Conservation (phyloP, 2,888 invertebrate species). For the Cenopis cana region DNA sequence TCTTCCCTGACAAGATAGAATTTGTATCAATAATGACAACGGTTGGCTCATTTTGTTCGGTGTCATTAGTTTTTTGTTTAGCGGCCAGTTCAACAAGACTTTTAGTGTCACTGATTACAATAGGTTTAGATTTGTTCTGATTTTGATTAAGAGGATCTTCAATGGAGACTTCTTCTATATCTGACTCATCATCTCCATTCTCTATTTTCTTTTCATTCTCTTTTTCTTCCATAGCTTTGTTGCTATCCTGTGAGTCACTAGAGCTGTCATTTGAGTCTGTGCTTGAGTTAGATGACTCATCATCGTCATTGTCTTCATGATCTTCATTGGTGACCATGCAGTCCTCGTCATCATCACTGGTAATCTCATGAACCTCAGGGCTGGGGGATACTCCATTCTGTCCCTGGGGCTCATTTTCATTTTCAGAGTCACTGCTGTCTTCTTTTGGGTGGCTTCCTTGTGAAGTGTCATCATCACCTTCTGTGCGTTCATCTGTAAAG, state of each 20-base stretch:
- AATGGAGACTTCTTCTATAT: slow-evolving; percentile 88
- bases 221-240: slow-evolving; percentile 79
- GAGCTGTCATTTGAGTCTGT: slow-evolving; percentile 85
- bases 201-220: slow-evolving; percentile 82
- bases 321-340: slow-evolving; percentile 52
- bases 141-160: slow-evolving; percentile 87
- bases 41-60: slow-evolving; percentile 88
- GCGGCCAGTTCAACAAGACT: slow-evolving; percentile 88
- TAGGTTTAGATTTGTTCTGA: slow-evolving; percentile 74
- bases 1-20: slow-evolving; percentile 83
- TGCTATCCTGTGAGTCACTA: slow-evolving; percentile 80
- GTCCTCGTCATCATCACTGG: slow-evolving; percentile 78
- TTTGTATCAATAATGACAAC: slow-evolving; percentile 95
- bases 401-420: slow-evolving; percentile 68
- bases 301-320: slow-evolving; percentile 81
- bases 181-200: slow-evolving; percentile 86
- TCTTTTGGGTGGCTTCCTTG: slow-evolving; percentile 80
- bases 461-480: slow-evolving; percentile 81
- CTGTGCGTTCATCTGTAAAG: slow-evolving; percentile 77
- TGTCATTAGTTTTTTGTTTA: slow-evolving; percentile 77
- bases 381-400: slow-evolving; percentile 74
- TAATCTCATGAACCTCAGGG: slow-evolving; percentile 83
- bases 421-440: slow-evolving; percentile 78
- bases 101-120: slow-evolving; percentile 91
- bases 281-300: slow-evolving; percentile 84